Base-by-base conservation (phyloP, 2,888 invertebrate genomes). In the Adelphocoris suturalis region DNA sequence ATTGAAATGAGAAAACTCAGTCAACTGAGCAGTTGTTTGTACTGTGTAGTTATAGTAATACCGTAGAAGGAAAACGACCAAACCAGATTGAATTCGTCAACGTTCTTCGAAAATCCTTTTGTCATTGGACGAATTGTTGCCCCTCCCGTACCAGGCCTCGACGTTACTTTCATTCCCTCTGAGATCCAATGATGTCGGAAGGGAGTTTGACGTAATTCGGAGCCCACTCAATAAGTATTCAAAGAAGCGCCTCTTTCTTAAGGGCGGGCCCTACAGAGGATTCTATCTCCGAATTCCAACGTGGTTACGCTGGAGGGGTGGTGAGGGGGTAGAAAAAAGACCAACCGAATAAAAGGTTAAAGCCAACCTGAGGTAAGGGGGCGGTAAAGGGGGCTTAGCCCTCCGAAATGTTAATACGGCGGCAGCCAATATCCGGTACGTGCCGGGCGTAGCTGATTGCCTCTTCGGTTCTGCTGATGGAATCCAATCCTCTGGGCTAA, bases 401-500 rank as follows among this genome's bases (percentile, higher is more conserved):
- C 86, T 86, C 86, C 86, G 75, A 86, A 82, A 86, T 86, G 86
- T 86, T 86, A 86, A 86, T 86, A 86, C 86, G 86, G 47, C 19
- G 68, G 86, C n/a, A 86, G 75, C 86, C 86, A 86, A 86, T 86
- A 86, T 86, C 86, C 86, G 86, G 37, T 86, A 75, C 86, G 86
- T 86, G 86, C 86, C 75, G 48, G 75, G 75, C 46, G 75, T 86
- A 86, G 68, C 86, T 86, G 86, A 86, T 86, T 86, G 86, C 86
- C 68, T 86, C 48, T 75, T 48, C 46, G 82, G 68, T 19, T 68
- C 52, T 47, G 47, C 52, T 82, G 47, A 82, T 82, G 82, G 82
- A 82, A 82, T 19, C 82, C 52, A 82, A 82, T 82, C 82, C 82
- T n/a, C n/a, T 11, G 52, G 47, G 47, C 55, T 86, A 86, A 86